A percentile compares a stretch with the other conserved stretches of the same genome.
Conservation (phyloP, 2,113 vertebrate species). For the Oceanodroma tethys region DNA sequence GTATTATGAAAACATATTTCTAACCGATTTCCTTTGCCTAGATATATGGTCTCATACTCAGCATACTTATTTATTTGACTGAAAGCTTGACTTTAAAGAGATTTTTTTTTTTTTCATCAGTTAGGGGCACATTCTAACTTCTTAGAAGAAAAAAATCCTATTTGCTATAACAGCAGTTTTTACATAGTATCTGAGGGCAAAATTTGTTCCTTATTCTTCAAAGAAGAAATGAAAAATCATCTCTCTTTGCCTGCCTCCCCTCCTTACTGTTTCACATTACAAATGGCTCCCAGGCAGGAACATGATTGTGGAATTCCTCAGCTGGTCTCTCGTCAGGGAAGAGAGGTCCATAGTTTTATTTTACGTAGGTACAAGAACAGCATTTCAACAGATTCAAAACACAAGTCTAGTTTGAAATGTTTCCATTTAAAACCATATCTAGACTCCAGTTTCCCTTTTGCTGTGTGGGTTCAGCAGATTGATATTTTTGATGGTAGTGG, state of each 20-base stretch:
- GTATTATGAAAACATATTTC: background rate
- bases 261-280: background rate
- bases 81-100: background rate
- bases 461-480: background rate
- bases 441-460: background rate
- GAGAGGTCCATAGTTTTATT: background rate
- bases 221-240: constrained; percentile 6
- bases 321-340: background rate
- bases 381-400: background rate
- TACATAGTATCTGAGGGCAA: background rate
- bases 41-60: background rate
- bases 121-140: background rate
- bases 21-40: background rate
- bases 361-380: background rate
- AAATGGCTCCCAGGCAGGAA: background rate
- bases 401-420: background rate
- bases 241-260: background rate
- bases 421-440: background rate
- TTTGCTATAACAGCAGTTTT: constrained; percentile 2
- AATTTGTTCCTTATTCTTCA: constrained; percentile 31
- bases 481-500: background rate
- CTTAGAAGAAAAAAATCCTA: background rate
- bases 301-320: background rate
- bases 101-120: background rate
- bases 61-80: background rate